A percentile compares a stretch with the other conserved stretches of the same genome.
phyloP scores from a whole-genome alignment of 1,140 invertebrate species.

The Nasonia giraulti region DNA sequence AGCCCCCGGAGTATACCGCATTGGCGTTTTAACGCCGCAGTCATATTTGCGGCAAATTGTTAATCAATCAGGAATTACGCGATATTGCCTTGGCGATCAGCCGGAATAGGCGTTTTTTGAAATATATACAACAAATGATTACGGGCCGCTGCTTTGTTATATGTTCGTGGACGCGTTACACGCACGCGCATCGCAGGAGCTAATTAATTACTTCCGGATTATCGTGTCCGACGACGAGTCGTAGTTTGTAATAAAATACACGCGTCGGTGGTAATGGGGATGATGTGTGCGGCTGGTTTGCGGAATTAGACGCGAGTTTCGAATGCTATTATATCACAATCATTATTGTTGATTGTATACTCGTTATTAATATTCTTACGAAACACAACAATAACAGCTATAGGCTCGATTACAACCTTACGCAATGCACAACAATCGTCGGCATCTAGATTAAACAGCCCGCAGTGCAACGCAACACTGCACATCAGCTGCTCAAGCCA shows the following conservation, averaged over 20 bases:
- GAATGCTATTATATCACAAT: no score
- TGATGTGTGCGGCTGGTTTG: no score
- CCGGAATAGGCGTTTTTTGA: not conserved
- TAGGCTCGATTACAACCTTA: no score
- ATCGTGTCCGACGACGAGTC: not conserved
- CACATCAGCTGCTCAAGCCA: no score
- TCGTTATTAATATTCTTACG: no score
- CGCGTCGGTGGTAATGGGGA: not conserved
- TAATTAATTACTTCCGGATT: not conserved
- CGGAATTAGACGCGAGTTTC: no score
- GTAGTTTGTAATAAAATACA: constrained; percentile 9
- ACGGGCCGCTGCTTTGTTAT: not conserved
- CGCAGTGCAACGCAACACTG: no score
- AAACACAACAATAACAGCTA: no score
- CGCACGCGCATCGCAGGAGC: not conserved
- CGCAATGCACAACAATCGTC: no score
- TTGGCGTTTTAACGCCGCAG: not conserved
- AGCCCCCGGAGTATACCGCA: not conserved
- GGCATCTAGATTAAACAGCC: no score
- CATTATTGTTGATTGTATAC: no score
- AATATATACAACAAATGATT: not conserved
- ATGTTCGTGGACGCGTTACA: not conserved
- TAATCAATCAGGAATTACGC: not conserved
- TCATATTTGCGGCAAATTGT: not conserved
- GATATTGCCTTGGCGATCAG: not conserved